Evolutionary conservation across 2,113 vertebrate species (phyloP), one percentile per base, ranked within the genome.

Genomic region (Terrapene triunguis): DNA sequence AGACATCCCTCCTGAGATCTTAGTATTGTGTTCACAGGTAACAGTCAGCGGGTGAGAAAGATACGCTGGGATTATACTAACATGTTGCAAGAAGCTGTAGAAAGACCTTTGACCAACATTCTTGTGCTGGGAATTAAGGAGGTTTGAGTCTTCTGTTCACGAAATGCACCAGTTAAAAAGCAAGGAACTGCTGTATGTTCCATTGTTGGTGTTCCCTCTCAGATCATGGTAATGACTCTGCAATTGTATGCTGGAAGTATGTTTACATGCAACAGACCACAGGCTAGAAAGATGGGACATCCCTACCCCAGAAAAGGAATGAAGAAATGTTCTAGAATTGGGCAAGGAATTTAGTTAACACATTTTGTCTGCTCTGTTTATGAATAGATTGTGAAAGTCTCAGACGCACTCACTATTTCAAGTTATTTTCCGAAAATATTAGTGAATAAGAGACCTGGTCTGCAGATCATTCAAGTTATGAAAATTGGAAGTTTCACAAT

Each of bases 281-380:
- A 80, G 62, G 53, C 62, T 88, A 51, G 72, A 81, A 72, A 92
- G 65, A 91, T 10, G 62, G 53, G 96, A 53, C 0, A 0, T 69
- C n/a, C 48, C 80, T 69, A 76, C 22, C 89, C 78, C 81, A 42
- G 57, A 62, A 62, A 16, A 88, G 24, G 79, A 24, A 91, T 91
- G 93, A 95, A 92, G 22, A 54, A 22, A 12, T 8, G 17, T n/a
- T 27, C 47, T 93, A 47, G 35, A 97, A 97, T 97, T 5, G 4
- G 59, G 11, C 21, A 96, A 94, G 91, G 88, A 85, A 95, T 87
- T 96, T 93, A 89, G 93, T 93, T 53, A 92, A 83, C 89, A 81
- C 14, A 80, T 88, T 85, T 86, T 87, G 57, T 93, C 94, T 74
- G 59, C 88, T 48, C 32, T 69, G 27, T 59, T 94, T 93, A 74